A percentile compares a stretch with the other conserved stretches of the same genome.
Conservation (phyloP, 2,113 vertebrate genomes). For the Pelusios castaneus region DNA sequence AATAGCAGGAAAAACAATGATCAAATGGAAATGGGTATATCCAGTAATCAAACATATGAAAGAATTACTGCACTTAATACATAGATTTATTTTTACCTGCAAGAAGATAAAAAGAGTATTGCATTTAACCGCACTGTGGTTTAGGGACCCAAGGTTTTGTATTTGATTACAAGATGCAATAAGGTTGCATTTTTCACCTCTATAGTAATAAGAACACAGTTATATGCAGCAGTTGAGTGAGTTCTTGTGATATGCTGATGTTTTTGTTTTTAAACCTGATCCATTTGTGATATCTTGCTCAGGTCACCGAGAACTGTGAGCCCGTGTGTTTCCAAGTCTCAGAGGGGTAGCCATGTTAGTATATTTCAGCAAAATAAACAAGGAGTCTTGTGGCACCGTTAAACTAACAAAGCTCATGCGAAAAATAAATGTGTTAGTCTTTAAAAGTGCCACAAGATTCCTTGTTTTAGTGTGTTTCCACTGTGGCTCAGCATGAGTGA, state of each 20-base stretch:
- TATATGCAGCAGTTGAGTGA: neutral
- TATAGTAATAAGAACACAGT: slow-evolving; percentile 47
- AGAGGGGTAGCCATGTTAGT: no score
- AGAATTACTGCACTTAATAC: slow-evolving; percentile 39
- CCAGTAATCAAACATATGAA: neutral
- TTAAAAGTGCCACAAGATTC: no score
- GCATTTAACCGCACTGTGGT: neutral
- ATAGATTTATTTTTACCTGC: slow-evolving; percentile 41
- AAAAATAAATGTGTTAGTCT: no score
- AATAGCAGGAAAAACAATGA: slow-evolving; percentile 45
- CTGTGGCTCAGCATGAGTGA: neutral
- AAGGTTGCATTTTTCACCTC: slow-evolving; percentile 63
- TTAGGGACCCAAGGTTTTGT: slow-evolving; percentile 35
- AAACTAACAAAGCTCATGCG: no score
- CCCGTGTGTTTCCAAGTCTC: neutral
- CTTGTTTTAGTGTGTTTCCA: no score
- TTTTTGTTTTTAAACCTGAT: slow-evolving; percentile 46
- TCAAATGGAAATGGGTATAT: neutral
- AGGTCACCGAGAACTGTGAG: neutral
- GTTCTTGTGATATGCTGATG: slow-evolving; percentile 23
- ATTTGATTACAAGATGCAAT: slow-evolving; percentile 35
- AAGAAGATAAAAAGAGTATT: slow-evolving; percentile 37
- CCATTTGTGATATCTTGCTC: neutral
- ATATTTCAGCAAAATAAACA: no score
- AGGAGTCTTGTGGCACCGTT: no score